Percentiles rank a stretch among this genome's conserved stretches.
phyloP scores from a whole-genome alignment of 2,888 invertebrate genomes.

The Eueremaeus valkanovi region DNA sequence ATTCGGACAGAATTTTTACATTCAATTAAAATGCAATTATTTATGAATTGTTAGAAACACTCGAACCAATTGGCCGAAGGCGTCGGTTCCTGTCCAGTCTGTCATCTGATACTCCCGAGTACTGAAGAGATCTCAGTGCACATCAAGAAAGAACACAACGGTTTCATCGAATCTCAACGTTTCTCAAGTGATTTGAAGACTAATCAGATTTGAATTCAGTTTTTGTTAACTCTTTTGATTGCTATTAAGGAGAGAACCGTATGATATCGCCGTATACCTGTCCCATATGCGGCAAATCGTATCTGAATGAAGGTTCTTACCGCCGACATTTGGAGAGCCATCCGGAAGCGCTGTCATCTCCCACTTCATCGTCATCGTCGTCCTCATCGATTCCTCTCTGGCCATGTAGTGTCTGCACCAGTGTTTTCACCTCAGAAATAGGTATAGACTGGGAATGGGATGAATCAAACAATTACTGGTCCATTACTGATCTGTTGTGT shows the following conservation, averaged over 20 bases:
- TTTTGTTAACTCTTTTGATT: neutral
- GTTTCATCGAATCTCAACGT: conserved; percentile 31
- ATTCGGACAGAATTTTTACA: neutral
- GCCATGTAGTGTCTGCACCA: conserved; percentile 92
- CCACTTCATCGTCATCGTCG: conserved; percentile 44
- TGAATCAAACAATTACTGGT: neutral
- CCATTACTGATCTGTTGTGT: neutral
- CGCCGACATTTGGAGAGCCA: conserved; percentile 90
- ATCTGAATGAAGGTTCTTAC: conserved; percentile 87
- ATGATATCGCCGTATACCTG: conserved; percentile 58
- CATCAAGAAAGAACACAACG: conserved; percentile 30
- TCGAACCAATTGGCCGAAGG: neutral
- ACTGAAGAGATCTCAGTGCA: conserved; percentile 19
- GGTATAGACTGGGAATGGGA: conserved; percentile 59
- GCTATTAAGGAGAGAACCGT: conserved; percentile 4
- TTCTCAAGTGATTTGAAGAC: neutral
- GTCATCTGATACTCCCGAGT: conserved; percentile 24
- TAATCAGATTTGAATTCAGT: neutral
- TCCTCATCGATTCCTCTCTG: conserved; percentile 75
- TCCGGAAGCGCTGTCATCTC: conserved; percentile 52
- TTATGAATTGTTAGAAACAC: neutral
- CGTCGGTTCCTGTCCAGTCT: conserved; percentile 25
- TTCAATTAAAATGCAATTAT: neutral
- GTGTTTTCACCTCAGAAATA: conserved; percentile 89
- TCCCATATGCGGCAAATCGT: conserved; percentile 91